Base-by-base conservation (phyloP, 2,888 invertebrate genomes). In the Drosophila meridionalis region DNA sequence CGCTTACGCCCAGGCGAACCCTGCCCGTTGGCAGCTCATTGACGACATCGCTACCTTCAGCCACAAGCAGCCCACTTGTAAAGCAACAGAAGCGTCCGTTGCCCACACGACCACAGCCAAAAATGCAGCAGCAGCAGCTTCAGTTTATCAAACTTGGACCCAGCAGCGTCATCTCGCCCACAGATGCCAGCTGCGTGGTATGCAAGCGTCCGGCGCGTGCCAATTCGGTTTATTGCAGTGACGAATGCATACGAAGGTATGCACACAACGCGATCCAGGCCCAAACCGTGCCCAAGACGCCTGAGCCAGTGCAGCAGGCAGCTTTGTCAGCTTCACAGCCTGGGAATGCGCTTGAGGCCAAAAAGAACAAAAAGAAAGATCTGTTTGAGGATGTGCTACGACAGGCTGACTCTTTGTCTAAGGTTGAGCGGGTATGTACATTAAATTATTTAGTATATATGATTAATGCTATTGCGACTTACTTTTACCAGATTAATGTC, bases 141-240 rank as follows among this genome's bases (percentile, higher is more conserved):
- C 87, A 88, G 28, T 80, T 89, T 4, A 69, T 87, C 20, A 92
- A 91, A 66, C 72, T 87, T 12, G 69, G 71, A 7, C 20, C 45
- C 43, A 52, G 48, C 9, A 78, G 69, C 12, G 66, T 38, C 5
- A 48, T 73, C 28, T 42, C 69, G 2, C 47, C 73, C 14, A 63
- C 61, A 20, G 70, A 75, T 2, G 61, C 74, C 5, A 76, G 50
- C 34, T 97, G 97, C 90, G 96, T 97, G 57, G 96, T 97, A 14
- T 97, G 97, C 91, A 96, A 96, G 89, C 95, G 95, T 26, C 20
- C 75, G 12, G 95, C 97, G 0, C 94, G 97, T n/a, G 94, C 94
- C n/a, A 96, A 96, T 89, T 97, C 97, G 62, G 96, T 98, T 83
- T 98, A 97, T 93, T 99, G 98, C 92, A 97, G 97, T 86, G 97